Conservation (phyloP, 2,797 vertebrate genomes). For the Eupleurogrammus muticus region DNA sequence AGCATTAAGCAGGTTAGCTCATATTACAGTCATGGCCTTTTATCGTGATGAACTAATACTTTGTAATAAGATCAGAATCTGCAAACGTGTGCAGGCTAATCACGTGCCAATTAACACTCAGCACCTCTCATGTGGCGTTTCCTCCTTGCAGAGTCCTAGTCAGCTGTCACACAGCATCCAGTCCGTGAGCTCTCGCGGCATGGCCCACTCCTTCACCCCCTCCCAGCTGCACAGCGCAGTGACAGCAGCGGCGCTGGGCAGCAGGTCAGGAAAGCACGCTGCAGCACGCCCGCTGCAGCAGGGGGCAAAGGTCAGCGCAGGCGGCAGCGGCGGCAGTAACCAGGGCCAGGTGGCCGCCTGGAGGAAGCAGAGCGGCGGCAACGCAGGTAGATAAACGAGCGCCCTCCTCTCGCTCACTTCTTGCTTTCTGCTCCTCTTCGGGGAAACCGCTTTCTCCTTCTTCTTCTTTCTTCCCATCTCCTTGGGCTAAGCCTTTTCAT, state of each 20-base stretch:
- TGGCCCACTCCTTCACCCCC: constrained; percentile 90
- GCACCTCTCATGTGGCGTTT: neutral
- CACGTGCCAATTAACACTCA: neutral
- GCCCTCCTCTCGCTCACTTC: neutral
- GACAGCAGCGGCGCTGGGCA: constrained; percentile 87
- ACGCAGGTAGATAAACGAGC: constrained; percentile 85
- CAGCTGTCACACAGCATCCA: constrained; percentile 90
- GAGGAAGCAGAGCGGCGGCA: constrained; percentile 92
- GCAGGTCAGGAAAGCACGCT: constrained; percentile 90
- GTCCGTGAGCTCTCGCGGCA: constrained; percentile 80
- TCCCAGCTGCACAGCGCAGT: constrained; percentile 91
- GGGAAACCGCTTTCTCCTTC: constrained; percentile 9
- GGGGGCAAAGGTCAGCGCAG: constrained; percentile 84
- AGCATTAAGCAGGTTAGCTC: constrained; percentile 90
- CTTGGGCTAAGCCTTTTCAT: rapidly evolving
- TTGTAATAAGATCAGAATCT: neutral
- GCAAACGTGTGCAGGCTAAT: neutral
- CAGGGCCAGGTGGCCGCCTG: constrained; percentile 85
- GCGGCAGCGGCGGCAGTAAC: constrained; percentile 82
- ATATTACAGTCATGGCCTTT: neutral
- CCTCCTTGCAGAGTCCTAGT: constrained; percentile 80
- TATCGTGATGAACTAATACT: neutral
- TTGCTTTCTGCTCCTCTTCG: constrained; percentile 24
- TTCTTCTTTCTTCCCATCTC: neutral
- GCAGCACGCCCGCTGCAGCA: constrained; percentile 89